Percentiles rank a stretch among this genome's conserved stretches.
Conservation (phyloP, 2,888 invertebrate genomes). For the Torymus tubicola region DNA sequence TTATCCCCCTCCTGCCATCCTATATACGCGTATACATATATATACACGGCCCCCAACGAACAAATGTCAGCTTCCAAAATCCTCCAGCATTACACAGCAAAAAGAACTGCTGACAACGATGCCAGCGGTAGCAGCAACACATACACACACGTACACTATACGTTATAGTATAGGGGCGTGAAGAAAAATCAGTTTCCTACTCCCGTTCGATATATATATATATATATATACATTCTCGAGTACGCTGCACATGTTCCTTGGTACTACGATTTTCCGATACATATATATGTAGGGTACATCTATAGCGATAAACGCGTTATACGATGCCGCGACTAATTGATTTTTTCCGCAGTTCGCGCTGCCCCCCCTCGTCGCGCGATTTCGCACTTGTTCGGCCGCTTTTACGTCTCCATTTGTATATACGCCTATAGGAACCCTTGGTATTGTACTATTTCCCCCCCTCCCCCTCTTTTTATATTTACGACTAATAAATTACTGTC, state of each 20-base stretch:
- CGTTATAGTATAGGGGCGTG: constrained; percentile 23
- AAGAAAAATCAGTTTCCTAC: constrained; percentile 51
- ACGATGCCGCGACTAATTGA: constrained; percentile 71
- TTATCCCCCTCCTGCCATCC: too few relatives aligned
- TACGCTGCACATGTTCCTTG: too few relatives aligned
- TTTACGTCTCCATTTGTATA: constrained; percentile 68
- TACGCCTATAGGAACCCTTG: constrained; percentile 57
- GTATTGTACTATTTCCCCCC: constrained; percentile 65
- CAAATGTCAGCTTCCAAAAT: too few relatives aligned
- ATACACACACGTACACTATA: not conserved
- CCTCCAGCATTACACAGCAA: too few relatives aligned
- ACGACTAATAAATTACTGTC: constrained; percentile 67
- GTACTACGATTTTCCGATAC: too few relatives aligned
- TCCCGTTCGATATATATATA: constrained; percentile 29
- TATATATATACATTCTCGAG: too few relatives aligned
- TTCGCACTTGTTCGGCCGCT: constrained; percentile 74
- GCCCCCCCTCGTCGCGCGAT: constrained; percentile 69
- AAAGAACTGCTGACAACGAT: too few relatives aligned
- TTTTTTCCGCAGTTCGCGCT: constrained; percentile 62
- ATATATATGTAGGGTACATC: constrained; percentile 32
- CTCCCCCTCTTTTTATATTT: constrained; percentile 61
- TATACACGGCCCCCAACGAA: too few relatives aligned
- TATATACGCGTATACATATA: too few relatives aligned
- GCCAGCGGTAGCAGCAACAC: too few relatives aligned
- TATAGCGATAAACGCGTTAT: constrained; percentile 41